Conservation (phyloP, 1,140 invertebrate species). For the Calephelis nemesis region DNA sequence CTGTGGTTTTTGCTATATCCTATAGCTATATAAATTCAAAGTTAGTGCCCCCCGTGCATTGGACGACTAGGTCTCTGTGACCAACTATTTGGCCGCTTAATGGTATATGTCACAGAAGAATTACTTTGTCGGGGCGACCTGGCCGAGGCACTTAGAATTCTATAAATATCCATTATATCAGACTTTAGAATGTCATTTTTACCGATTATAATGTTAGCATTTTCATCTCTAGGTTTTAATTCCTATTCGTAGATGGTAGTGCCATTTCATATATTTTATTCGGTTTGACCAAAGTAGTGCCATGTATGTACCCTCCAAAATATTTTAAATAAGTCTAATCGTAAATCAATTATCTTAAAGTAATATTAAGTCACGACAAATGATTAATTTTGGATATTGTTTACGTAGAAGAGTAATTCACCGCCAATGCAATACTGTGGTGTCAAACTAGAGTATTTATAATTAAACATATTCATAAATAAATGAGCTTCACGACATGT, state of each 20-base stretch:
- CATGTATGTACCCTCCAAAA: too few species aligned
- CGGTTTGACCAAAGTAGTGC: background rate
- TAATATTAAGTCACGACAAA: slow-evolving; percentile 11
- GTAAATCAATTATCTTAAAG: background rate
- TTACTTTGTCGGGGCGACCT: too few species aligned
- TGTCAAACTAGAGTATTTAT: slow-evolving; percentile 62
- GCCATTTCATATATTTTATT: background rate
- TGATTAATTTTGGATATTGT: slow-evolving; percentile 15
- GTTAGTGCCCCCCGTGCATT: too few species aligned
- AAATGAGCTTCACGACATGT: slow-evolving; percentile 46
- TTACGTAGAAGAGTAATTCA: slow-evolving; percentile 18
- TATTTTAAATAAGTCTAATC: too few species aligned
- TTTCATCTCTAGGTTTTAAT: background rate
- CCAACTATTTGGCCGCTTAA: too few species aligned
- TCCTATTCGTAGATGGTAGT: background rate
- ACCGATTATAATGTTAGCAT: background rate
- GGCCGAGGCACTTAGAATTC: too few species aligned
- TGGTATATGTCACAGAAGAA: too few species aligned
- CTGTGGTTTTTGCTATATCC: too few species aligned
- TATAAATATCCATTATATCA: too few species aligned
- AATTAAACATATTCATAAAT: slow-evolving; percentile 46
- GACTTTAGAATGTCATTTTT: too few species aligned
- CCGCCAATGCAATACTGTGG: slow-evolving; percentile 38
- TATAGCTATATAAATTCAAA: too few species aligned
- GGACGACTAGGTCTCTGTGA: too few species aligned